Base-by-base conservation (phyloP, 1,140 invertebrate species). In the Battus philenor region DNA sequence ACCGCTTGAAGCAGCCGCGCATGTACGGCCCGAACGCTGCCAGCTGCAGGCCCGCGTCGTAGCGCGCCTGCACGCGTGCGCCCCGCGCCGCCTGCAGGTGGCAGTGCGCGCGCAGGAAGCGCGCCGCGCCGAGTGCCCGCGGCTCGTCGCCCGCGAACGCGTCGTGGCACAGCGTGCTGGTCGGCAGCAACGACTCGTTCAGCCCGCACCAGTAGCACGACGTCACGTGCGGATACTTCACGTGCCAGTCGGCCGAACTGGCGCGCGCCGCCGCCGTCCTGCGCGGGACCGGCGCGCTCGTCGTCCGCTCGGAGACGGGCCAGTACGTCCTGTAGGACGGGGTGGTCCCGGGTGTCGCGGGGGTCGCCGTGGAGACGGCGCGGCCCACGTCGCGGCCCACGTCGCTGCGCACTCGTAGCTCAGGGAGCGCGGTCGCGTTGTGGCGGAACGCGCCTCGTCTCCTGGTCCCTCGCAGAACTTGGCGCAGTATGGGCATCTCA, bases 91-190 rank as follows among this genome's bases (percentile, higher is more conserved):
- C 24, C 2, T 4, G n/a, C 4, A 27, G n/a, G 24, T 6, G n/a
- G n/a, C 36, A 41, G 6, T n/a, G 20, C n/a, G 36, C 36, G n/a
- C 36, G 36, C 12, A 41, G 27, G 12, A 41, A 41, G 7, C 38
- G 10, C 1, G 1, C 5, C 9, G 29, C 4, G 5, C 6, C 12
- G 2, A 8, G 12, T 12, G 7, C 5, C 8, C 15, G 12, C n/a
- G 8, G 8, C 13, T 27, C 9, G 6, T 27, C 24, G 4, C 12
- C 7, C 1, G 27, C 22, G 24, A 27, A 41, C 8, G 29, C n/a
- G 13, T 27, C n/a, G 9, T 17, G 13, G 38, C 38, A 41, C 13
- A 41, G 11, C 7, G 22, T 9, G 22, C 16, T 41, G 4, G 5
- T 13, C 8, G 38, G 38, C 8, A 41, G 7, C 7, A 16, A 26